Evolutionary conservation across 1,140 invertebrate species (phyloP).

Genomic region (Cylas formicarius): DNA sequence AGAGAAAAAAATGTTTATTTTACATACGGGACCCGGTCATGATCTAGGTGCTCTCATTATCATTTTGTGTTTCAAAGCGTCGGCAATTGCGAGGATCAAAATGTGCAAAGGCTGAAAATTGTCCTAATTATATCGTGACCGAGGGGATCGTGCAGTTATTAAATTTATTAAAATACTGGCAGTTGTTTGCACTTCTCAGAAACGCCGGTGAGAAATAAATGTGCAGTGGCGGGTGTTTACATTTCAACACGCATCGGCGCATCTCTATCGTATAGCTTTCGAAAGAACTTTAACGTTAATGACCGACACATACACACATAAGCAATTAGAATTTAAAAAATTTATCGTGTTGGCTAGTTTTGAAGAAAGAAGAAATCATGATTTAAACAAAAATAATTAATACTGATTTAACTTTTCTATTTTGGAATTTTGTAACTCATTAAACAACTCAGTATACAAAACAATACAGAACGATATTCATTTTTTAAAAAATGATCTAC

Average conservation of each 20-base stretch:
- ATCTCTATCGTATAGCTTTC: too few relatives aligned
- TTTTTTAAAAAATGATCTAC: too few relatives aligned
- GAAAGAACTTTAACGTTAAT: not conserved
- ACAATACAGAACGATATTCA: too few relatives aligned
- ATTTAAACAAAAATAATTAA: too few relatives aligned
- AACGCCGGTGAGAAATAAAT: constrained; percentile 7
- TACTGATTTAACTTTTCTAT: too few relatives aligned
- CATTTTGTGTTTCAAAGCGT: constrained; percentile 11
- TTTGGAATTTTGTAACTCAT: too few relatives aligned
- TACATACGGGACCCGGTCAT: constrained; percentile 1
- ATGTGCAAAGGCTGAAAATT: constrained; percentile 24
- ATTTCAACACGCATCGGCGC: too few relatives aligned
- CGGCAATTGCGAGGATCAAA: constrained; percentile 18
- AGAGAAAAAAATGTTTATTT: not conserved
- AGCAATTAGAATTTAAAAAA: too few relatives aligned
- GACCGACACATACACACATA: not conserved
- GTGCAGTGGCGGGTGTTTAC: constrained; percentile 9
- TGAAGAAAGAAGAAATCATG: too few relatives aligned
- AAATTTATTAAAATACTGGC: constrained; percentile 33
- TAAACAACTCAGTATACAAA: too few relatives aligned
- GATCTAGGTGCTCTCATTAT: constrained; percentile 5
- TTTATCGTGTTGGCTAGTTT: too few relatives aligned
- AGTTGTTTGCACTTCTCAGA: constrained; percentile 29
- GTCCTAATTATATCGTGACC: constrained; percentile 35
- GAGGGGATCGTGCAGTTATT: constrained; percentile 32